Percentiles rank a stretch among this genome's conserved stretches.
These are phyloP conservation scores for Copidosoma aretas DNA, from an alignment of 2,888 invertebrate genomes.

Conservation along the genomic window DNA sequence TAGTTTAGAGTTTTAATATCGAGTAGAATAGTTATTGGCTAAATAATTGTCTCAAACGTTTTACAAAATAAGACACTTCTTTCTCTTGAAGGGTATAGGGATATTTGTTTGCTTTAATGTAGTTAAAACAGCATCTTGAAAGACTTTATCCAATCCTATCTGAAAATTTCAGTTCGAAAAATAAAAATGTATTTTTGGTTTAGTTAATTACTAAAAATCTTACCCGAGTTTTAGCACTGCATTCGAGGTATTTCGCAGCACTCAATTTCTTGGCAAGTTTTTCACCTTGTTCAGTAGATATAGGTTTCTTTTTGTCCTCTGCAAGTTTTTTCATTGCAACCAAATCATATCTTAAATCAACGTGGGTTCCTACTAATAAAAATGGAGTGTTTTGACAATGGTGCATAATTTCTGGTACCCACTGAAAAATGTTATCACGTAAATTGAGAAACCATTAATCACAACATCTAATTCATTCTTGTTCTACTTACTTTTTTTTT, in stretches of 20 bases:
- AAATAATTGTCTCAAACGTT: slow-evolving; percentile 31
- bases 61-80: slow-evolving; percentile 80
- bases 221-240: slow-evolving; percentile 96
- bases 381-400: slow-evolving; percentile 99
- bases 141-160: slow-evolving; percentile 99
- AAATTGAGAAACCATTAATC: slow-evolving; percentile 17
- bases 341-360: slow-evolving; percentile 96
- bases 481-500: slow-evolving; percentile 85
- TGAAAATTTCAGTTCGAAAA: slow-evolving; percentile 59
- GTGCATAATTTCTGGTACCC: slow-evolving; percentile 99
- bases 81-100: slow-evolving; percentile 88
- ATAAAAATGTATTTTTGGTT: not conserved
- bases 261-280: slow-evolving; percentile 96
- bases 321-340: slow-evolving; percentile 93
- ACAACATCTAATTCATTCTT: slow-evolving; percentile 1
- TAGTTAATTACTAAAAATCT: slow-evolving; percentile 20
- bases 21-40: no score
- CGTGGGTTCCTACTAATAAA: slow-evolving; percentile 95
- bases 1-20: no score
- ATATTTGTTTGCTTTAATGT: slow-evolving; percentile 98
- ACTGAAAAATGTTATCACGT: slow-evolving; percentile 68
- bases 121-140: slow-evolving; percentile 98
- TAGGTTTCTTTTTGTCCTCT: slow-evolving; percentile 99
- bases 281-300: slow-evolving; percentile 94
- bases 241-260: slow-evolving; percentile 99